Evolutionary conservation across 2,113 vertebrate genomes (phyloP), one percentile per base, ranked within the genome.

Genomic region (Dicentrarchus labrax): DNA sequence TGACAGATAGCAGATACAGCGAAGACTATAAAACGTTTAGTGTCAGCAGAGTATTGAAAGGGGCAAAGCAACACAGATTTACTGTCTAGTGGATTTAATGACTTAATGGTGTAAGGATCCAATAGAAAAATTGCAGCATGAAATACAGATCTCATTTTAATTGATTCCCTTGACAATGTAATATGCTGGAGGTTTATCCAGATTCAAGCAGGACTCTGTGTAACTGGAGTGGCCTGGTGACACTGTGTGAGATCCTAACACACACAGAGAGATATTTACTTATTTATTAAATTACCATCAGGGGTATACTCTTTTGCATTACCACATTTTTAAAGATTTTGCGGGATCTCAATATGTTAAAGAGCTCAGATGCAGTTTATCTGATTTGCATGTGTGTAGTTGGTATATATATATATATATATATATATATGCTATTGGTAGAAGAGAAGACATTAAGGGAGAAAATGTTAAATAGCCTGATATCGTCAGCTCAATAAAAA

Each of bases 151-250:
- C 61, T 70, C 43, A 74, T 86, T 89, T 85, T 89, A 88, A 90
- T 88, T 87, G 78, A 90, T 87, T 88, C 75, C 59, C 74, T 60
- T 83, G 76, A 83, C 78, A 86, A 71, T 71, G 41, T 53, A 86
- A 65, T 77, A 61, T 76, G 57, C 22, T 76, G 72, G 60, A 80
- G 69, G 59, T 66, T 72, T 24, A 61, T 72, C 50, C 45, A 60
- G 65, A 69, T 30, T 9, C 43, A 22, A 41, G 71, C 48, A 39
- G 41, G 53, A 39, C 67, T 56, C 30, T 24, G 19, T 82, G 39
- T 72, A 51, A 61, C 36, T 61, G 59, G 38, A 80, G 53, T 30
- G 72, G 8, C 22, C 71, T 24, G 9, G 57, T 62, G 59, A 60
- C 39, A 57, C 64, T 43, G 21, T 72, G 36, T 41, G 22, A 24